Evolutionary conservation across 1,140 invertebrate species (phyloP), one percentile per base, ranked within the genome.

Genomic region (Megalopta genalis): DNA sequence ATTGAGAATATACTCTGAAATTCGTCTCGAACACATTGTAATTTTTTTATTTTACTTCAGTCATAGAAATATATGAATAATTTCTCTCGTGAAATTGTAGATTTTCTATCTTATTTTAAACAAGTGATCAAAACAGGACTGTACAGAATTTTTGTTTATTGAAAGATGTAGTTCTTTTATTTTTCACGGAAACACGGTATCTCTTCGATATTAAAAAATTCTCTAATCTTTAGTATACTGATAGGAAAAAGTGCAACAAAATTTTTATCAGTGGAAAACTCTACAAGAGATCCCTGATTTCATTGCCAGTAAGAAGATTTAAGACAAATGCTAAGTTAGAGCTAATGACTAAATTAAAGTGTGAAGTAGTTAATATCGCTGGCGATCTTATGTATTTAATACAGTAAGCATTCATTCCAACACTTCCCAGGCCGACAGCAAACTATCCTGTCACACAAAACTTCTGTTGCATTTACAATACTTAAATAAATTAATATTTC

Each of bases 301-400:
- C 52, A 79, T 81, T 87, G 82, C 49, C 63, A 82, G 75, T 86
- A 75, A 27, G 52, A 69, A 64, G 46, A 76, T 77, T 75, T 72
- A 84, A 81, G 59, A 57, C 77, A 74, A 81, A 60, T 63, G 69
- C 57, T 87, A 80, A 82, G 72, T 81, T 88, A 85, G 80, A 85
- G 60, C 64, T 83, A 86, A 83, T 82, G 71, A 82, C 69, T 77
- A 86, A 88, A 88, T 74, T 76, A 80, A 82, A 83, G 77, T 81
- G 66, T 66, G 80, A 83, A 81, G 70, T 88, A 88, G 81, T 70
- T 90, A 86, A 91, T 87, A 86, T 92, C 85, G 90, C 88, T 89
- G 89, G 88, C 90, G 90, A 92, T 90, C 88, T 91, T 87, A 88
- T 89, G 81, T 88, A 88, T 89, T 90, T 87, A 89, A 86, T 87